phyloP scores from a whole-genome alignment of 2,888 invertebrate species.

The Dichetophora obliterata region DNA sequence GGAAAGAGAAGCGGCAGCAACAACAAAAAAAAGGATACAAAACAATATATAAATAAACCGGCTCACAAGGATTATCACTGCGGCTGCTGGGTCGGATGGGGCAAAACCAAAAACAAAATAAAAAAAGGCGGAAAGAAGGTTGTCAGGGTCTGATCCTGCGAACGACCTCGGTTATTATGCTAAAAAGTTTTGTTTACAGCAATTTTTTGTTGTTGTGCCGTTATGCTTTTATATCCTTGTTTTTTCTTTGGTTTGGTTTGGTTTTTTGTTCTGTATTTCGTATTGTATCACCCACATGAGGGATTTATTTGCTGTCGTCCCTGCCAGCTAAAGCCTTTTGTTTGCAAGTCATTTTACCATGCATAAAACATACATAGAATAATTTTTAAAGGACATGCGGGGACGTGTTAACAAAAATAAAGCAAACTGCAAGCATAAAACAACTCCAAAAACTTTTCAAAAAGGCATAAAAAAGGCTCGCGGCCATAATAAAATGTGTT shows the following conservation, averaged over 20 bases:
- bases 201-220: not conserved
- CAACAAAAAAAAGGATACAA: not conserved
- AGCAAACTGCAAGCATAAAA: conserved; percentile 2
- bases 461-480: conserved; percentile 23
- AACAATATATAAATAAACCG: not conserved
- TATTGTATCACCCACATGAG: conserved; percentile 4
- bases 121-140: not conserved
- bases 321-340: conserved; percentile 1
- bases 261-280: conserved; percentile 39
- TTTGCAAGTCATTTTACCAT: not conserved
- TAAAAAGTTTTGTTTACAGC: conserved; percentile 27
- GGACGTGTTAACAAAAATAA: conserved; percentile 28
- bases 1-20: not conserved
- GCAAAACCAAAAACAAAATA: not conserved
- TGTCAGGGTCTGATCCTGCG: not conserved
- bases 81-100: not conserved
- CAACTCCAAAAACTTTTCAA: conserved; percentile 12
- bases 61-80: not conserved
- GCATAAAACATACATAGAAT: conserved; percentile 4
- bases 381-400: conserved; percentile 24
- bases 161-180: conserved; percentile 28
- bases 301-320: conserved; percentile 25
- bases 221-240: not conserved
- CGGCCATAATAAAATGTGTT: conserved; percentile 25
- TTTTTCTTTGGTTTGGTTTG: no score